phyloP scores from a whole-genome alignment of 2,888 invertebrate species.

The Drosophila gaucha region DNA sequence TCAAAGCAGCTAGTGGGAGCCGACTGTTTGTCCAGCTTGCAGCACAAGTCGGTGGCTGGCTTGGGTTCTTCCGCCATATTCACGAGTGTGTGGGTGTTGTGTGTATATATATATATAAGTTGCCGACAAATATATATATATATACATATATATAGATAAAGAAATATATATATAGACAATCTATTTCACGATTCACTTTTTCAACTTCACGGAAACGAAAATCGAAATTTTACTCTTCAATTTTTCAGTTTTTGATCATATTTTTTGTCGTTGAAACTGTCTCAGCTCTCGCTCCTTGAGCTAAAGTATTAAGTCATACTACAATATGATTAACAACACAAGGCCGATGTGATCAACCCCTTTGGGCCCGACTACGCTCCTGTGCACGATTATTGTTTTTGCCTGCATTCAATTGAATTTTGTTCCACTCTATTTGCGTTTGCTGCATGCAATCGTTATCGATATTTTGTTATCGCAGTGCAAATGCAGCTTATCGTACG shows the following conservation, averaged over 20 bases:
- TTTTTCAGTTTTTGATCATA: too few relatives aligned
- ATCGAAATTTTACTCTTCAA: too few relatives aligned
- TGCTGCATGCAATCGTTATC: slow-evolving; percentile 31
- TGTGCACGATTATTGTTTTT: slow-evolving; percentile 3
- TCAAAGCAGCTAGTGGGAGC: neutral
- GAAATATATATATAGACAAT: too few relatives aligned
- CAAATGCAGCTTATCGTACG: slow-evolving; percentile 21
- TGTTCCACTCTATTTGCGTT: slow-evolving; percentile 43
- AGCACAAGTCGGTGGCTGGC: neutral
- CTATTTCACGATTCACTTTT: too few relatives aligned
- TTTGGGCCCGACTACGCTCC: slow-evolving; percentile 30
- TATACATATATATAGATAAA: neutral
- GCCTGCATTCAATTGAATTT: too few relatives aligned
- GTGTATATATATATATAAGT: slow-evolving; percentile 2
- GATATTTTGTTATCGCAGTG: slow-evolving; percentile 30
- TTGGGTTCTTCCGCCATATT: neutral
- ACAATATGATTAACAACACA: too few relatives aligned
- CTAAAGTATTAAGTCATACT: too few relatives aligned
- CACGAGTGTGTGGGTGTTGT: neutral
- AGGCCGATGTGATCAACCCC: slow-evolving; percentile 2
- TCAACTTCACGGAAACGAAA: too few relatives aligned
- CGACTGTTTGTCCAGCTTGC: neutral
- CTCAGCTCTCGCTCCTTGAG: too few relatives aligned
- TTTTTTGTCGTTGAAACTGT: neutral
- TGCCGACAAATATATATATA: neutral